Percentiles rank a stretch among this genome's conserved stretches.
phyloP scores from a whole-genome alignment of 2,888 invertebrate species.

The Drosophila suboccidentalis region DNA sequence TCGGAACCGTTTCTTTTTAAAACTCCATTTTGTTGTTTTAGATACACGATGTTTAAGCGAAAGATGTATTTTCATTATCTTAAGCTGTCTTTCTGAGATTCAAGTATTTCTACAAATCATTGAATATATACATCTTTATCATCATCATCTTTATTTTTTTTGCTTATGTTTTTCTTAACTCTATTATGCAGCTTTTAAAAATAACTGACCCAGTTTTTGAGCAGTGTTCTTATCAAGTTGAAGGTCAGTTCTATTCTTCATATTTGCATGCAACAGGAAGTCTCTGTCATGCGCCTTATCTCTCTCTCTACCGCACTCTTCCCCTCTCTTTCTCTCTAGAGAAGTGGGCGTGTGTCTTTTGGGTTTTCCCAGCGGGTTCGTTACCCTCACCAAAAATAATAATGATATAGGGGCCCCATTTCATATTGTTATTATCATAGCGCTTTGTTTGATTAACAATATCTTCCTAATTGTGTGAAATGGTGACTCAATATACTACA shows the following conservation, averaged over 20 bases:
- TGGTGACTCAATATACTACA: slow-evolving; percentile 23
- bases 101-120: too few relatives aligned
- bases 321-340: not conserved
- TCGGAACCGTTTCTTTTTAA: not conserved
- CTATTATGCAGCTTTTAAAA: too few relatives aligned
- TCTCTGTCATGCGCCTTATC: slow-evolving; percentile 1
- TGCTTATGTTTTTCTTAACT: too few relatives aligned
- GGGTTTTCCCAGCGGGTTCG: slow-evolving; percentile 9
- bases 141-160: too few relatives aligned
- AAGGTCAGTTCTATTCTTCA: slow-evolving; percentile 1
- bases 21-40: not conserved
- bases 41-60: slow-evolving; percentile 5
- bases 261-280: not conserved
- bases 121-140: too few relatives aligned
- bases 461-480: slow-evolving; percentile 32
- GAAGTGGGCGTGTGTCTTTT: slow-evolving; percentile 7
- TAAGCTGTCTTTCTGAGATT: too few relatives aligned
- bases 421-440: slow-evolving; percentile 2
- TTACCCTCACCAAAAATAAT: slow-evolving; percentile 8
- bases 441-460: slow-evolving; percentile 39
- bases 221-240: slow-evolving; percentile 1
- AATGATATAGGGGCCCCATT: slow-evolving; percentile 5
- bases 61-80: not conserved
- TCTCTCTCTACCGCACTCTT: not conserved
- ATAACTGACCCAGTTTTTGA: slow-evolving; percentile 3